Percentiles rank a stretch among this genome's conserved stretches.
Conservation (phyloP, 2,113 vertebrate species). For the Tapirus terrestris region DNA sequence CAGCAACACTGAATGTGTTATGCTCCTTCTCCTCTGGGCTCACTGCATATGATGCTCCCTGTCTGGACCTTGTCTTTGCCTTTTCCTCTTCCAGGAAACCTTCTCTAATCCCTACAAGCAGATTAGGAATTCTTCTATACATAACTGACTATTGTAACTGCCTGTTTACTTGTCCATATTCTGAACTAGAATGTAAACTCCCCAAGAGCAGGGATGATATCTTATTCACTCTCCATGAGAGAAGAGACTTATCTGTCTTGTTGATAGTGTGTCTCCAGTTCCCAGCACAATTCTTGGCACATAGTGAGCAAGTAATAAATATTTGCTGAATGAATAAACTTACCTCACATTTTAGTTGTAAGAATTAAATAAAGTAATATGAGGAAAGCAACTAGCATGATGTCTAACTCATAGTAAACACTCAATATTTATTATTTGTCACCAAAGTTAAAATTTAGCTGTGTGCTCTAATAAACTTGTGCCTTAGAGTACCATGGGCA, state of each 20-base stretch:
- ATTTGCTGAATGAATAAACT: not conserved
- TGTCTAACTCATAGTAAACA: not conserved
- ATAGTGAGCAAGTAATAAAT: not conserved
- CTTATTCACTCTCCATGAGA: not conserved
- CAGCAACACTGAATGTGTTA: not conserved
- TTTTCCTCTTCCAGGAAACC: not conserved
- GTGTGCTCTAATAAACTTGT: not conserved
- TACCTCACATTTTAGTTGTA: not conserved
- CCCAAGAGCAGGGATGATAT: not conserved
- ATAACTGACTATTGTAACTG: not conserved
- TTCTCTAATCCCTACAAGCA: not conserved
- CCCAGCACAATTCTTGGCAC: not conserved
- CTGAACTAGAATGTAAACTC: not conserved
- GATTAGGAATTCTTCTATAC: not conserved
- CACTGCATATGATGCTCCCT: not conserved
- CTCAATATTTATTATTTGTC: not conserved
- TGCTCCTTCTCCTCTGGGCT: not conserved
- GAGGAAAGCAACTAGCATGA: not conserved
- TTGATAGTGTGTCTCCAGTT: not conserved
- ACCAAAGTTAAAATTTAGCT: not conserved
- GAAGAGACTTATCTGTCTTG: not conserved
- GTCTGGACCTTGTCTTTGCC: not conserved
- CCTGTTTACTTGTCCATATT: not conserved
- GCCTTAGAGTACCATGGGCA: not conserved
- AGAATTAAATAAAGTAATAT: not conserved